These are phyloP conservation scores for Channallabes apus DNA, from an alignment of 2,797 vertebrate genomes.

Conservation along the genomic window DNA sequence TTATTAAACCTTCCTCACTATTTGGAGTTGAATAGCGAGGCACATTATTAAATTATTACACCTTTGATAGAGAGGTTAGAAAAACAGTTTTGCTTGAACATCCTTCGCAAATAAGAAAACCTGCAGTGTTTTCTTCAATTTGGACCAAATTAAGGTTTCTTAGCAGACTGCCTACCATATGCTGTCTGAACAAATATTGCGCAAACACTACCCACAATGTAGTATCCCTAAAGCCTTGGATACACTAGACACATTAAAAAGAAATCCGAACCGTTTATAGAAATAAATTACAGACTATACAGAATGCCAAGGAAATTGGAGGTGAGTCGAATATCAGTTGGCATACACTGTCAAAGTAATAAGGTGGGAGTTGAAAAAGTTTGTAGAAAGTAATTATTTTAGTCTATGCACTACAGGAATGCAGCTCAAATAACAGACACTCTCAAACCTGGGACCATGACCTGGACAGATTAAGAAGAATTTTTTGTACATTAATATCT, in stretches of 20 bases:
- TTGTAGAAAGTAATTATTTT: constrained; percentile 3
- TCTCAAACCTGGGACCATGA: not conserved
- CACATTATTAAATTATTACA: not conserved
- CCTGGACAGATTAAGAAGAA: not conserved
- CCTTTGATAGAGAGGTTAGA: not conserved
- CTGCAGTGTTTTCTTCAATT: not conserved
- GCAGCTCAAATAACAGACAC: not conserved
- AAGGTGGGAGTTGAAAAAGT: constrained; percentile 14
- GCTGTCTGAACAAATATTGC: constrained; percentile 9
- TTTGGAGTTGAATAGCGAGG: not conserved
- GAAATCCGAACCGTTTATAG: not conserved
- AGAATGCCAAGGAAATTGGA: not conserved
- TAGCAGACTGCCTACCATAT: constrained; percentile 18
- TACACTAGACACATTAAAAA: not conserved
- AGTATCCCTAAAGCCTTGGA: not conserved
- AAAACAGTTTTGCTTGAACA: not conserved
- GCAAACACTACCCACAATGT: constrained; percentile 12
- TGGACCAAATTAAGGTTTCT: not conserved
- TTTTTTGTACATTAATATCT: not conserved
- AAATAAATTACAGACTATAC: constrained; percentile 5
- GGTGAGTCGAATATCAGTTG: constrained; percentile 17
- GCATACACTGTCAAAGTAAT: not conserved
- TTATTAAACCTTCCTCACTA: not conserved
- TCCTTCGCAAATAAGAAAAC: not conserved
- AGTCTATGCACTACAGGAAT: not conserved